These are phyloP conservation scores for Smutsia gigantea DNA, from an alignment of 2,797 vertebrate species.

Conservation along the genomic window DNA sequence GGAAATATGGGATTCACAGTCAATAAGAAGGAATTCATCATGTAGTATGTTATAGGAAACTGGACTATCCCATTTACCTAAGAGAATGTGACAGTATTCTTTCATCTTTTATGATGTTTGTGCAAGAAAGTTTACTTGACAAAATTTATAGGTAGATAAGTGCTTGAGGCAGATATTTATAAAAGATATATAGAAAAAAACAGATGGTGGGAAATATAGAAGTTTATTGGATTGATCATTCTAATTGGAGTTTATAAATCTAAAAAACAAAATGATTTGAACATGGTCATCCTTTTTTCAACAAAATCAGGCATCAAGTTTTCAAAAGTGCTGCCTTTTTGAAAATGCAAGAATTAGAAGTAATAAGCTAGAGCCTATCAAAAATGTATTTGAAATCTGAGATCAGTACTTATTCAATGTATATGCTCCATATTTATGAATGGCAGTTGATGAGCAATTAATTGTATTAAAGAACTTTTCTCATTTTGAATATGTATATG, in stretches of 20 bases:
- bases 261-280: slow-evolving; percentile 4
- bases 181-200: not conserved
- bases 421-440: not conserved
- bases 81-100: not conserved
- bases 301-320: slow-evolving; percentile 29
- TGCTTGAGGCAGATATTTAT: not conserved
- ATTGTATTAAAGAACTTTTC: not conserved
- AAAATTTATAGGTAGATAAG: not conserved
- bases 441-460: not conserved
- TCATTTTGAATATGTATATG: not conserved
- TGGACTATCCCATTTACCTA: not conserved
- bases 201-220: not conserved
- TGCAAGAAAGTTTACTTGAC: slow-evolving; percentile 20
- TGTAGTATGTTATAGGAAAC: not conserved
- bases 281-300: not conserved
- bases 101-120: not conserved
- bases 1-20: not conserved
- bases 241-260: not conserved
- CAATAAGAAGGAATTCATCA: not conserved
- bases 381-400: not conserved
- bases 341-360: slow-evolving; percentile 1
- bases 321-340: not conserved
- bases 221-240: not conserved
- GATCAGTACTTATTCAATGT: not conserved
- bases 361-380: not conserved